Conservation (phyloP, 2,888 invertebrate species). For the Entomobrya proxima region DNA sequence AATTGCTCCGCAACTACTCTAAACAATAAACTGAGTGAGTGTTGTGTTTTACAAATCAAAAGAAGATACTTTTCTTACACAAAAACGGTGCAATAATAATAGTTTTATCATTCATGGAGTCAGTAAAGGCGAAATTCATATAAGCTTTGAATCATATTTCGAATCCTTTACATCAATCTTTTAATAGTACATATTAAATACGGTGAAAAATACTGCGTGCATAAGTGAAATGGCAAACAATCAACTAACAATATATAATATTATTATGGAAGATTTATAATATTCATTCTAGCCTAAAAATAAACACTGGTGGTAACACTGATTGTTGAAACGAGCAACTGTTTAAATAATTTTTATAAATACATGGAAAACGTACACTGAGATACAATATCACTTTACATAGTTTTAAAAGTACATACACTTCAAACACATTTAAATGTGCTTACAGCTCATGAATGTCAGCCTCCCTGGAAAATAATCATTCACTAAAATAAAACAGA, state of each 20-base stretch:
- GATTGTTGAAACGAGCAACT: constrained; percentile 13
- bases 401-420: constrained; percentile 55
- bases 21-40: not conserved
- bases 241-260: not conserved
- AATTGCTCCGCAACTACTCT: not conserved
- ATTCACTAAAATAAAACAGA: constrained; percentile 12
- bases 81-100: not conserved
- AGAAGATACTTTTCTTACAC: not conserved
- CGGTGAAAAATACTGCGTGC: not conserved
- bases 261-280: constrained; percentile 1
- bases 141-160: too few species aligned
- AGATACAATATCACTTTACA: constrained; percentile 66
- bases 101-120: too few species aligned
- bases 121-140: too few species aligned
- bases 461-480: constrained; percentile 39
- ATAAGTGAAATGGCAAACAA: constrained; percentile 6
- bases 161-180: too few species aligned
- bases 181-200: not conserved
- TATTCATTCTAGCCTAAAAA: not conserved
- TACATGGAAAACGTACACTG: constrained; percentile 43
- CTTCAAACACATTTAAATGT: constrained; percentile 35
- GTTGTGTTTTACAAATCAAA: not conserved
- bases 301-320: not conserved
- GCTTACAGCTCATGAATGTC: constrained; percentile 51
- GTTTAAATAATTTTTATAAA: constrained; percentile 36